These are phyloP conservation scores for Zoanthus sociatus DNA, from an alignment of 92 coral and sea anemone species.

Conservation along the genomic window DNA sequence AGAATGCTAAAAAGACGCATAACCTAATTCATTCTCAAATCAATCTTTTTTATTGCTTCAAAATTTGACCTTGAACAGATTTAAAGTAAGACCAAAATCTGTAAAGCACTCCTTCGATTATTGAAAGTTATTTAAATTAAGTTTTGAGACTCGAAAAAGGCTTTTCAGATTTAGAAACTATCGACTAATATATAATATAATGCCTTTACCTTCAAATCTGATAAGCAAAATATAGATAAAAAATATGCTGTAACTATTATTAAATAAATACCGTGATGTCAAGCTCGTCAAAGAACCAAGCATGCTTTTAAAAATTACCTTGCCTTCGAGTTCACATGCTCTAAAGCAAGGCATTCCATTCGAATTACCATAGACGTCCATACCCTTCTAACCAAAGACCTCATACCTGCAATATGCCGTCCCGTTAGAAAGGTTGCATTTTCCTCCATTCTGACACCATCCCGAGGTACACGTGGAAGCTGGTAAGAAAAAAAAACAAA, in stretches of 20 bases:
- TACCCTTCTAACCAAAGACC: constrained; percentile 32
- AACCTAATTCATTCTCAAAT: neutral
- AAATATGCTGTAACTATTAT: constrained; percentile 19
- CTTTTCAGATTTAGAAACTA: neutral
- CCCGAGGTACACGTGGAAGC: constrained; percentile 85
- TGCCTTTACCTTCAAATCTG: neutral
- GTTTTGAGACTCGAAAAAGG: neutral
- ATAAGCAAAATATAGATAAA: constrained; percentile 27
- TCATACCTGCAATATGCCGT: constrained; percentile 81
- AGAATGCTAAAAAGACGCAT: constrained; percentile 10
- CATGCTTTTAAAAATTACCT: neutral
- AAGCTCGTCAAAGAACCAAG: constrained; percentile 28
- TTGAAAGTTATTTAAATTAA: neutral
- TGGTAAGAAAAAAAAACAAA: constrained; percentile 56
- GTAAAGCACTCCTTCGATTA: neutral
- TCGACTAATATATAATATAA: neutral
- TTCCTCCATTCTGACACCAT: constrained; percentile 89
- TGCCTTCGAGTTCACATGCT: constrained; percentile 63
- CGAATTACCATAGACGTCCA: neutral
- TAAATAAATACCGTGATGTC: constrained; percentile 67
- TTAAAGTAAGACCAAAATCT: neutral
- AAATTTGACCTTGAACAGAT: constrained; percentile 19
- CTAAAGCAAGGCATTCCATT: constrained; percentile 15
- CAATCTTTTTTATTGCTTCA: neutral
- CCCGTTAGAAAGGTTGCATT: constrained; percentile 62